Percentiles rank a stretch among this genome's conserved stretches.
phyloP scores from a whole-genome alignment of 2,888 invertebrate genomes.

The Schrankia costaestrigalis region DNA sequence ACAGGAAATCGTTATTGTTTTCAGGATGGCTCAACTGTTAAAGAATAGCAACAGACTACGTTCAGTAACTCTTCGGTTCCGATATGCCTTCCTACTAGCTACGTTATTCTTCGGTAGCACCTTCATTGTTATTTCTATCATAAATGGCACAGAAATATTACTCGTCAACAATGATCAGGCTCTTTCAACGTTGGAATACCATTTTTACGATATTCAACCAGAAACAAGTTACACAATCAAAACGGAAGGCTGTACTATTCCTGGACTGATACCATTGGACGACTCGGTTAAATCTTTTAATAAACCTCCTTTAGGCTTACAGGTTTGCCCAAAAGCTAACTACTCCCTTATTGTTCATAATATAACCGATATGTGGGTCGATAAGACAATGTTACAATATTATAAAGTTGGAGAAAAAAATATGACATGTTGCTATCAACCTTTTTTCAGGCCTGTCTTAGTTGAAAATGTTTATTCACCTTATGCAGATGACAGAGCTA shows the following conservation, averaged over 20 bases:
- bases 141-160: conserved; percentile 49
- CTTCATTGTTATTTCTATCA: conserved; percentile 58
- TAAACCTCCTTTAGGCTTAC: conserved; percentile 63
- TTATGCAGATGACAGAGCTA: conserved; percentile 67
- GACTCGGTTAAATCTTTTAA: conserved; percentile 77
- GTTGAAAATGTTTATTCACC: conserved; percentile 66
- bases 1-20: conserved; percentile 30
- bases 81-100: conserved; percentile 58
- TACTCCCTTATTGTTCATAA: conserved; percentile 80
- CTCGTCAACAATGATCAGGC: conserved; percentile 45
- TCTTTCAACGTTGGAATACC: conserved; percentile 32
- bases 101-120: conserved; percentile 58
- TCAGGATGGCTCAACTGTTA: conserved; percentile 55
- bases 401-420: conserved; percentile 71
- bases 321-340: conserved; percentile 74
- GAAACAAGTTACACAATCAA: conserved; percentile 75
- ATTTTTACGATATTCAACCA: conserved; percentile 33
- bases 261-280: conserved; percentile 83
- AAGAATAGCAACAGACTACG: conserved; percentile 36
- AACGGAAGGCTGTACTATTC: conserved; percentile 85
- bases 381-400: conserved; percentile 61
- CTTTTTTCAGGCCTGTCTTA: conserved; percentile 78
- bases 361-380: conserved; percentile 80
- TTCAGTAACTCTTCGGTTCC: conserved; percentile 47
- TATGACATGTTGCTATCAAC: conserved; percentile 82